Conservation (phyloP, 2,888 invertebrate genomes). For the Phaedon cochleariae region DNA sequence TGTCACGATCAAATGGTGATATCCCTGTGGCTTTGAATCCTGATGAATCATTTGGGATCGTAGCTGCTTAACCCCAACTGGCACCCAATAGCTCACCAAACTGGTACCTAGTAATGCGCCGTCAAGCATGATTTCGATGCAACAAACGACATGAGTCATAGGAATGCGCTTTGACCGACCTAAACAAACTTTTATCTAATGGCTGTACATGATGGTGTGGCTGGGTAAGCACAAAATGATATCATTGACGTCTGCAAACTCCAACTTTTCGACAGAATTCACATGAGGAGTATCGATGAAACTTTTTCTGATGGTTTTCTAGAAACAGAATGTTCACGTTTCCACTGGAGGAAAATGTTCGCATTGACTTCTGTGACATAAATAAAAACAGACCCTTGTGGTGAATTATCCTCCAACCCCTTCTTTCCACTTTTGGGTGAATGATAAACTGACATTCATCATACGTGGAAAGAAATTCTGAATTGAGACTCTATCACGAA, state of each 20-base stretch:
- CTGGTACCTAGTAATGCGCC: conserved; percentile 20
- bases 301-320: conserved; percentile 48
- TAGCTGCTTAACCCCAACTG: conserved; percentile 18
- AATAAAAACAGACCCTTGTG: too few relatives aligned
- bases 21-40: conserved; percentile 18
- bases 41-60: conserved; percentile 11
- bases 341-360: conserved; percentile 31
- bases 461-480: too few relatives aligned
- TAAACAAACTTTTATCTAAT: conserved; percentile 45
- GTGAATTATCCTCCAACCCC: conserved; percentile 35
- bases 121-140: conserved; percentile 15
- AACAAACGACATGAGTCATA: conserved; percentile 24
- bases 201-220: conserved; percentile 50
- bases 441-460: too few relatives aligned
- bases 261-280: conserved; percentile 27
- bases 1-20: neutral
- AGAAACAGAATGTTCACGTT: conserved; percentile 43
- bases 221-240: conserved; percentile 48
- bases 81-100: conserved; percentile 19
- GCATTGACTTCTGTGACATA: too few relatives aligned
- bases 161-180: conserved; percentile 45
- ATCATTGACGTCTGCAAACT: conserved; percentile 41
- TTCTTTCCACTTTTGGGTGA: conserved; percentile 36
- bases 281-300: conserved; percentile 51
- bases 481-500: too few relatives aligned